A percentile compares a stretch with the other conserved stretches of the same genome.
Evolutionary conservation across 2,888 invertebrate species (phyloP).

Genomic region (Melieria crassipennis): DNA sequence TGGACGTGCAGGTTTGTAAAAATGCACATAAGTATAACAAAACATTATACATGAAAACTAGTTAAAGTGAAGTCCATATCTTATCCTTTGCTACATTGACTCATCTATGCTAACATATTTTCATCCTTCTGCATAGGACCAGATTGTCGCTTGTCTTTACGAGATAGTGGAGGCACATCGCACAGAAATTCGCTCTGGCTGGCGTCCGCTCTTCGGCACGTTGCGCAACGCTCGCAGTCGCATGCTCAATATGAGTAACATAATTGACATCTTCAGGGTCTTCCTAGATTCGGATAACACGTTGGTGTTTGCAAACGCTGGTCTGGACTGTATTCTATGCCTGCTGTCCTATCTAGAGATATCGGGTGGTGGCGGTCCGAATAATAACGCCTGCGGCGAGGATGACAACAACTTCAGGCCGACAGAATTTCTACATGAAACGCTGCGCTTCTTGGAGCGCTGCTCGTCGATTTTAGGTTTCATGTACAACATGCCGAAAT

Average conservation of each 20-base stretch:
- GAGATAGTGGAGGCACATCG: constrained; percentile 95
- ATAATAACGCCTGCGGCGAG: constrained; percentile 68
- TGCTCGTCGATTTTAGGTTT: constrained; percentile 88
- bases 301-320: constrained; percentile 92
- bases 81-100: no score
- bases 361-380: constrained; percentile 73
- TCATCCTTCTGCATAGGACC: constrained; percentile 69
- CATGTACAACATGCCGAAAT: constrained; percentile 95
- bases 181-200: constrained; percentile 93
- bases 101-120: no score
- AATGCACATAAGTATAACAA: background rate
- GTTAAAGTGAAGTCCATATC: no score
- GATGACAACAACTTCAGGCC: constrained; percentile 68
- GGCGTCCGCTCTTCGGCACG: constrained; percentile 95
- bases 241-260: constrained; percentile 71
- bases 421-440: constrained; percentile 71
- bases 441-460: constrained; percentile 84
- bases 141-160: constrained; percentile 93
- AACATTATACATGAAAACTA: no score
- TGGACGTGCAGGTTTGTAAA: constrained; percentile 80
- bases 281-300: constrained; percentile 94
- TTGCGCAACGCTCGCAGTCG: constrained; percentile 83
- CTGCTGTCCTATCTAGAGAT: constrained; percentile 73
- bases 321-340: constrained; percentile 92
- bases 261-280: constrained; percentile 91